phyloP scores from a whole-genome alignment of 2,888 invertebrate genomes.

The Melieria picta region DNA sequence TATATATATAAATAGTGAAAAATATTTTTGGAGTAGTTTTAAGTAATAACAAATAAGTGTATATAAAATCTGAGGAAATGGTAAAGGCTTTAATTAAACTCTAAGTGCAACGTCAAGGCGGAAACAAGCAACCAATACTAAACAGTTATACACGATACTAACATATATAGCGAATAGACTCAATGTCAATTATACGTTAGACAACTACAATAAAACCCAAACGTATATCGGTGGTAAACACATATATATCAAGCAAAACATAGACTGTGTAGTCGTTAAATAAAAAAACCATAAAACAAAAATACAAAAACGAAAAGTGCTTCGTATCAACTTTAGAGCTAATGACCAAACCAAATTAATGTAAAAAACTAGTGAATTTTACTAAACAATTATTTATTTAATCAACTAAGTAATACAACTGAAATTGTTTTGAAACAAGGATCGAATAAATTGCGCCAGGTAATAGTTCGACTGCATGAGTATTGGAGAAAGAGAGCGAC shows the following conservation, averaged over 20 bases:
- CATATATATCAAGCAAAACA: background rate
- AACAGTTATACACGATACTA: background rate
- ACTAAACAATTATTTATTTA: too few relatives aligned
- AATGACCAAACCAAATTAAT: background rate
- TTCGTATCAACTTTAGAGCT: background rate
- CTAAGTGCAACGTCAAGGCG: constrained; percentile 40
- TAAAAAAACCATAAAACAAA: background rate
- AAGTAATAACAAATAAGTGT: constrained; percentile 50
- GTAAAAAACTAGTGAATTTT: too few relatives aligned
- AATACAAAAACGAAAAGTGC: background rate
- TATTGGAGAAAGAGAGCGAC: background rate
- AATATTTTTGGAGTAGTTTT: constrained; percentile 44
- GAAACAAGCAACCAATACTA: constrained; percentile 9
- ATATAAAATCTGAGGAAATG: constrained; percentile 53
- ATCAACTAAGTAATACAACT: too few relatives aligned
- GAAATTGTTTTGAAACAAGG: background rate
- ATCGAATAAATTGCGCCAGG: constrained; percentile 18
- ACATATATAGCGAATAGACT: constrained; percentile 10
- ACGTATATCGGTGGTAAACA: background rate
- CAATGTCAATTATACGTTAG: constrained; percentile 35
- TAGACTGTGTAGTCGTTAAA: constrained; percentile 1
- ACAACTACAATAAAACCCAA: constrained; percentile 6
- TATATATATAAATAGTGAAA: constrained; percentile 29
- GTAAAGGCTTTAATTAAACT: constrained; percentile 58
- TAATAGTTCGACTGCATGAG: constrained; percentile 7